These are phyloP conservation scores for Rhinoptilus africanus DNA, from an alignment of 2,113 vertebrate species.

Conservation along the genomic window DNA sequence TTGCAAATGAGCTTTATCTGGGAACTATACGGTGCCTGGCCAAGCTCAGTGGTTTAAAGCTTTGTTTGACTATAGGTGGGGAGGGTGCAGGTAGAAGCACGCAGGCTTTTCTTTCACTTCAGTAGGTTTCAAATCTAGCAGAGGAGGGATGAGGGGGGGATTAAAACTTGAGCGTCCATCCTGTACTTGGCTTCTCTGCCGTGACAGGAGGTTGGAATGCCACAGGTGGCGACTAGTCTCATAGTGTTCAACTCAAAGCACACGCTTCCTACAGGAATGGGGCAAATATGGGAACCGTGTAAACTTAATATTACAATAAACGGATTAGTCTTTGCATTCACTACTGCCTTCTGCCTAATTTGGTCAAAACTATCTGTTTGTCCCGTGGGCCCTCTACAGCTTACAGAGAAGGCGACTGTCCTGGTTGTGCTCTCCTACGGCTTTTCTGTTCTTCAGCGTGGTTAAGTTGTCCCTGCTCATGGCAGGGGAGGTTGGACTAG, in stretches of 20 bases:
- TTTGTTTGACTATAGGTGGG: neutral
- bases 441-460: neutral
- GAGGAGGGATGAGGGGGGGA: neutral
- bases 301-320: neutral
- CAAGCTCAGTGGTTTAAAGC: neutral
- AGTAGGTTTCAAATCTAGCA: neutral
- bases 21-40: accelerated
- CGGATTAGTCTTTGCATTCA: neutral
- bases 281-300: neutral
- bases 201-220: neutral
- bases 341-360: neutral
- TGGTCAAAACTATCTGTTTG: neutral
- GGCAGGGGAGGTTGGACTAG: neutral
- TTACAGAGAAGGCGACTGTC: neutral
- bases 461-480: neutral
- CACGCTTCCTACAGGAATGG: neutral
- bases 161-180: neutral
- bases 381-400: neutral
- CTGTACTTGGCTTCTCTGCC: neutral
- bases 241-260: neutral
- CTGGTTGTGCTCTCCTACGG: neutral
- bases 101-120: neutral
- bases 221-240: neutral
- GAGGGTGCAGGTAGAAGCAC: neutral
- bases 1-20: neutral